Conservation (phyloP, 2,797 vertebrate species). For the Crax fasciolata region DNA sequence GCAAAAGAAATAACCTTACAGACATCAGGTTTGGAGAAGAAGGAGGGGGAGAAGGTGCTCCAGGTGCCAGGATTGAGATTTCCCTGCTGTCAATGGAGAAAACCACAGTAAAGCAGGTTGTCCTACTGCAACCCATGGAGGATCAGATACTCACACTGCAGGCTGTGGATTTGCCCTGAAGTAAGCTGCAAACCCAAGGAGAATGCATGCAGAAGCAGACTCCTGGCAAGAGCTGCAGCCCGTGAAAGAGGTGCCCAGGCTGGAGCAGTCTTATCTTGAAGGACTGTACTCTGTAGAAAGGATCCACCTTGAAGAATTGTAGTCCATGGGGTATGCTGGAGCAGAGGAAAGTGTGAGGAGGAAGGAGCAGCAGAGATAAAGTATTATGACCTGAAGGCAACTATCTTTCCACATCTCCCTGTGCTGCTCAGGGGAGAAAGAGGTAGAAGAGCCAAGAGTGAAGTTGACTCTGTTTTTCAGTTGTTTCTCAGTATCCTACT, state of each 20-base stretch:
- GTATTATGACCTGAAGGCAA: background rate
- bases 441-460: background rate
- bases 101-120: background rate
- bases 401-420: background rate
- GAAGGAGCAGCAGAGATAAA: background rate
- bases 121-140: background rate
- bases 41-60: background rate
- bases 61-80: background rate
- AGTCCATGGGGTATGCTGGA: background rate
- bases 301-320: background rate
- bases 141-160: background rate
- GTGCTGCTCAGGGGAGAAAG: accelerated
- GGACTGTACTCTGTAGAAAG: accelerated
- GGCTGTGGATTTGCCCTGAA: background rate
- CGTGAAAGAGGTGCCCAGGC: accelerated
- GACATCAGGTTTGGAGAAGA: background rate
- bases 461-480: background rate
- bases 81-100: background rate
- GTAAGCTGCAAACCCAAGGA: background rate
- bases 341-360: accelerated
- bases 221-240: background rate
- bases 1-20: background rate
- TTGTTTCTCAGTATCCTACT: background rate
- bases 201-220: accelerated
- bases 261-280: background rate